Conservation (phyloP, 2,797 vertebrate species). For the Tadarida brasiliensis region DNA sequence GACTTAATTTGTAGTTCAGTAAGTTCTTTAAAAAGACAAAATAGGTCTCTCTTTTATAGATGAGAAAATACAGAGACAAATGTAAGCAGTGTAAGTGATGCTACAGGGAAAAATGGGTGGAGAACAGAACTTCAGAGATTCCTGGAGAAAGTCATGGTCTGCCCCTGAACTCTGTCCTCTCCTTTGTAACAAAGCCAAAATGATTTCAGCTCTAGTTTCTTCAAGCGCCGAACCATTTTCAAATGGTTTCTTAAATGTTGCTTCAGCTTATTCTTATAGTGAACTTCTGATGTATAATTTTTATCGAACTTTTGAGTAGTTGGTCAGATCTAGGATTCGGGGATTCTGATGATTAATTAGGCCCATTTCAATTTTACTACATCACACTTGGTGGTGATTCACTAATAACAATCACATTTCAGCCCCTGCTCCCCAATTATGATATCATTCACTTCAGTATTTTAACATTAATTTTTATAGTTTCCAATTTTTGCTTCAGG, state of each 20-base stretch:
- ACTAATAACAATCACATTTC: neutral
- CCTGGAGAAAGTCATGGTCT: slow-evolving; percentile 31
- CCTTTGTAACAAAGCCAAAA: slow-evolving; percentile 30
- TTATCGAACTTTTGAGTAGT: slow-evolving; percentile 8
- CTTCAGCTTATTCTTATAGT: neutral
- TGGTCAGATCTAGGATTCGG: neutral
- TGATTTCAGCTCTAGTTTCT: slow-evolving; percentile 31
- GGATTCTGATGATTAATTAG: neutral
- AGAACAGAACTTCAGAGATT: slow-evolving; percentile 32
- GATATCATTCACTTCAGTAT: neutral
- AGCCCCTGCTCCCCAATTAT: neutral
- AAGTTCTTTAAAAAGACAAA: slow-evolving; percentile 31
- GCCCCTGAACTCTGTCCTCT: slow-evolving; percentile 1
- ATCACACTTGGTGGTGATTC: neutral
- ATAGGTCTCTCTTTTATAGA: slow-evolving; percentile 1
- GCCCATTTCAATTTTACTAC: neutral
- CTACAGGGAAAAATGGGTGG: slow-evolving; percentile 50
- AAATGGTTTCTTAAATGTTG: slow-evolving; percentile 16
- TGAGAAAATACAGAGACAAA: slow-evolving; percentile 4
- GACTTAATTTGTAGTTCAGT: slow-evolving; percentile 26
- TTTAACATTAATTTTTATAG: slow-evolving; percentile 12
- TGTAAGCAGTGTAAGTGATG: slow-evolving; percentile 4
- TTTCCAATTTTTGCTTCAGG: neutral
- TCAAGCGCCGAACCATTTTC: neutral
- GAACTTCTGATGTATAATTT: slow-evolving; percentile 30